Evolutionary conservation across 2,113 vertebrate species (phyloP).

Genomic region (Apus apus): DNA sequence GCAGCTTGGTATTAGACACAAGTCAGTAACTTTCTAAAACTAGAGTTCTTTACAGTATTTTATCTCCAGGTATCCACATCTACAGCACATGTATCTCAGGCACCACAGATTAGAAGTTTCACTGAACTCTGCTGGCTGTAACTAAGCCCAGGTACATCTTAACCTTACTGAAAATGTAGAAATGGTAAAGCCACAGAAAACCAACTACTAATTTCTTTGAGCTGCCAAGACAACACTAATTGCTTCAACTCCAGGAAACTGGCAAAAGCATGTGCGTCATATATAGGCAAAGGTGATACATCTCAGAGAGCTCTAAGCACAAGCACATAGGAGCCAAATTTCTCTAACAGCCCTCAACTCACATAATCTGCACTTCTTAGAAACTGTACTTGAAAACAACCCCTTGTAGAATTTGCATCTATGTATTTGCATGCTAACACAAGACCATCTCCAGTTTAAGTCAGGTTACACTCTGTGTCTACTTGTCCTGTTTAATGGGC

Average conservation of each 20-base stretch:
- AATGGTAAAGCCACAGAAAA: not conserved
- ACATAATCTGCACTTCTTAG: not conserved
- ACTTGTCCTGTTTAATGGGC: not conserved
- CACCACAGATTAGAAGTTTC: not conserved
- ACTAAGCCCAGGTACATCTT: not conserved
- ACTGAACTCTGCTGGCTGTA: not conserved
- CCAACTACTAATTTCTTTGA: not conserved
- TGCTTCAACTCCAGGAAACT: not conserved
- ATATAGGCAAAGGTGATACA: not conserved
- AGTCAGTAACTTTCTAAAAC: not conserved
- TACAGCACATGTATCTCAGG: not conserved
- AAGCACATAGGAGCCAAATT: not conserved
- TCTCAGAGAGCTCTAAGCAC: not conserved
- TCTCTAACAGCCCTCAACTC: not conserved
- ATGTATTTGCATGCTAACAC: not conserved
- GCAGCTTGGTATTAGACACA: not conserved
- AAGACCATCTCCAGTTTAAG: not conserved
- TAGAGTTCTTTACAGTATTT: not conserved
- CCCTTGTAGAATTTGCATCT: not conserved
- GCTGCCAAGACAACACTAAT: not conserved
- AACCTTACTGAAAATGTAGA: not conserved
- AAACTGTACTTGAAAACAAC: not conserved
- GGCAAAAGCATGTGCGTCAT: not conserved
- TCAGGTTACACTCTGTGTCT: fast-evolving
- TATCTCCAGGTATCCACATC: not conserved